Conservation (phyloP, 2,113 vertebrate species). For the Raja brachyura region DNA sequence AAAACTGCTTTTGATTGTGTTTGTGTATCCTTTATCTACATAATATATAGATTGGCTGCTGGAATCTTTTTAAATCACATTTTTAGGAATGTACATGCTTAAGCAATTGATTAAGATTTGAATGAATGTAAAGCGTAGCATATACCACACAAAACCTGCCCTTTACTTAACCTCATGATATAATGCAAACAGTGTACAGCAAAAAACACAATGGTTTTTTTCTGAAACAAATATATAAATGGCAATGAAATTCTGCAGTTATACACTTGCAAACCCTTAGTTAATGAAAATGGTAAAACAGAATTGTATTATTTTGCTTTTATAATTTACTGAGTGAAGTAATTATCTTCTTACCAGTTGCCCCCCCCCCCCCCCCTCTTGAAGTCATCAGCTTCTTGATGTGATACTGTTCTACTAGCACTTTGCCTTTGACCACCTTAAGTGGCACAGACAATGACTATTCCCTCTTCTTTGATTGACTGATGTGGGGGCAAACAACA, state of each 20-base stretch:
- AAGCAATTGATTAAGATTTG: background rate
- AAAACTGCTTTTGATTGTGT: background rate
- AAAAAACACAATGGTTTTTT: constrained; percentile 31
- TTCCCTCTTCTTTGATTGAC: background rate
- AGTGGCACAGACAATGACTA: constrained; percentile 18
- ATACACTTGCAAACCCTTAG: background rate
- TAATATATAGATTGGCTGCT: constrained; percentile 2
- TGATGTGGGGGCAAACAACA: background rate
- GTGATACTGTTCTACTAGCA: constrained; percentile 10
- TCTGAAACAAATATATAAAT: background rate
- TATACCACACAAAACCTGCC: background rate
- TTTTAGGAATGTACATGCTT: background rate
- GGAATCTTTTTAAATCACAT: constrained; percentile 16
- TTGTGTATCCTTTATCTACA: background rate
- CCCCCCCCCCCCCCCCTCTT: background rate
- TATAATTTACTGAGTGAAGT: background rate
- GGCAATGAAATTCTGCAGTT: background rate
- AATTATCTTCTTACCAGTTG: constrained; percentile 14
- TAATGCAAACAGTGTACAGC: background rate
- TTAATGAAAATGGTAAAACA: background rate
- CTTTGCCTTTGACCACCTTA: constrained; percentile 17
- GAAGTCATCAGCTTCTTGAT: background rate
- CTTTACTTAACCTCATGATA: background rate
- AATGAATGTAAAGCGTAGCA: background rate
- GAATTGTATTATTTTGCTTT: background rate